These are phyloP conservation scores for Bicyclus anynana DNA, from an alignment of 1,140 invertebrate genomes.

Conservation along the genomic window DNA sequence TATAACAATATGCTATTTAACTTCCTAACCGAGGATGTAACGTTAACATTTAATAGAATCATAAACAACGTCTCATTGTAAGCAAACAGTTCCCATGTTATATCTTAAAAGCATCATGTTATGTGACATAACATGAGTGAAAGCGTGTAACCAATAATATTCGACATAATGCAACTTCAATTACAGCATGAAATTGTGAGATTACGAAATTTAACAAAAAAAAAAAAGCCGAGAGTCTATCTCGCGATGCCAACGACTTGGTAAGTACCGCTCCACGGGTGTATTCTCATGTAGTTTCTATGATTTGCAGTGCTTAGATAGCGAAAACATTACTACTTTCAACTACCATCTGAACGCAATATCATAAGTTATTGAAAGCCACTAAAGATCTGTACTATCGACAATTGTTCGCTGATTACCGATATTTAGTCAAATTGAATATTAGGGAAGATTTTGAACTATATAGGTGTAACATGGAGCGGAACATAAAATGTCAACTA, in stretches of 20 bases:
- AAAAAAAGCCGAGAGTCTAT: neutral
- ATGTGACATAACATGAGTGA: constrained; percentile 19
- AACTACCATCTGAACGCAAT: too few relatives aligned
- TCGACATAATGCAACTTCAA: constrained; percentile 16
- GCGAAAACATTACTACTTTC: neutral
- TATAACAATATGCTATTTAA: too few relatives aligned
- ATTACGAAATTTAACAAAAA: constrained; percentile 5
- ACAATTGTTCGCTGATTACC: too few relatives aligned
- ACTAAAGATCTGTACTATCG: too few relatives aligned
- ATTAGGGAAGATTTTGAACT: too few relatives aligned
- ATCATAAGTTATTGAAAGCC: too few relatives aligned
- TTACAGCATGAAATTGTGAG: neutral
- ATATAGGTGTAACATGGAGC: too few relatives aligned
- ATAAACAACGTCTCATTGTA: constrained; percentile 17
- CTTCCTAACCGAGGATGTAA: constrained; percentile 6
- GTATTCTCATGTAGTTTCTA: neutral
- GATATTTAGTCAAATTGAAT: too few relatives aligned
- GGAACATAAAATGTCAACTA: too few relatives aligned
- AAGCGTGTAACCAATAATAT: constrained; percentile 16
- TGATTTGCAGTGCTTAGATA: neutral
- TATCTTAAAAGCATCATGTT: constrained; percentile 24
- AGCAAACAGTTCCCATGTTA: constrained; percentile 14
- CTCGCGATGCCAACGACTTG: neutral
- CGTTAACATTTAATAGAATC: constrained; percentile 13
- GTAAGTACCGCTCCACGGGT: neutral